Conservation (phyloP, 1,140 invertebrate species). For the Drosophila gunungcola region DNA sequence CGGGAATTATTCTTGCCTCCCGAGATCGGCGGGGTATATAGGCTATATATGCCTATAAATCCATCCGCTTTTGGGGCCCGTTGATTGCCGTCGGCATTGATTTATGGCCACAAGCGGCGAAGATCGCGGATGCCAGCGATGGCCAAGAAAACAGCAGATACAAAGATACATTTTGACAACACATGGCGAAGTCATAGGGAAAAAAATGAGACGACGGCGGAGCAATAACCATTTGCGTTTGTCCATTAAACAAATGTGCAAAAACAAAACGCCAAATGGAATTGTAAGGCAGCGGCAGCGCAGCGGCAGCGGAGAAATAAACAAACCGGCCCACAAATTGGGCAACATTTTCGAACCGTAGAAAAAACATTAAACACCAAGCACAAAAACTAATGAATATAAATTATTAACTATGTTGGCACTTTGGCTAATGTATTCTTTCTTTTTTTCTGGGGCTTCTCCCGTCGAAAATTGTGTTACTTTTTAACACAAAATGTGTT, state of each 20-base stretch:
- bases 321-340: constrained; percentile 25
- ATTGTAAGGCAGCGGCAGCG: background rate
- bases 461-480: background rate
- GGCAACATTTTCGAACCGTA: constrained; percentile 6
- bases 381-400: constrained; percentile 33
- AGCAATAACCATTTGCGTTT: constrained; percentile 52
- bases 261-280: constrained; percentile 22
- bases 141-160: constrained; percentile 17
- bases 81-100: constrained; percentile 57
- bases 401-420: constrained; percentile 41
- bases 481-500: constrained; percentile 16
- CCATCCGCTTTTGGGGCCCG: constrained; percentile 28
- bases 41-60: constrained; percentile 43
- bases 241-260: constrained; percentile 60
- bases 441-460: constrained; percentile 5
- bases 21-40: constrained; percentile 3
- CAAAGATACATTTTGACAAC: constrained; percentile 55
- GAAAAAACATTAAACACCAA: constrained; percentile 22
- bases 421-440: constrained; percentile 30
- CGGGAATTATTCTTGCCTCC: constrained; percentile 25
- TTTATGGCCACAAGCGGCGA: constrained; percentile 38
- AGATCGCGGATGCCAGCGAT: constrained; percentile 19
- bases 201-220: background rate
- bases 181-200: constrained; percentile 29
- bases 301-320: constrained; percentile 12